Evolutionary conservation across 2,113 vertebrate genomes (phyloP), one percentile per base, ranked within the genome.

Genomic region (Petaurus breviceps): DNA sequence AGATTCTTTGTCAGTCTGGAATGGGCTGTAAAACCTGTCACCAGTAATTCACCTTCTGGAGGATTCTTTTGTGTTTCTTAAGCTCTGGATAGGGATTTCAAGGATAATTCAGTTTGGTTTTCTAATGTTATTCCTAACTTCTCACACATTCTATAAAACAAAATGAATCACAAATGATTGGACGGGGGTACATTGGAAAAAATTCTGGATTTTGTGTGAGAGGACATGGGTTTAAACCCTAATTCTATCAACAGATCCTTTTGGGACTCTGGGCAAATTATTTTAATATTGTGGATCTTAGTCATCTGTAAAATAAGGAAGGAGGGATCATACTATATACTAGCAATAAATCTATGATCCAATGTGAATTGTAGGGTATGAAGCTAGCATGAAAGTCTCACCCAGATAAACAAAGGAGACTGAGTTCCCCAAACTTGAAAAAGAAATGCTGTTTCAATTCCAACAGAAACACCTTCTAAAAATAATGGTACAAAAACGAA

Each of bases 391-490:
- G 24, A n/a, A n/a, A 94, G 28, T 22, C 91, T 91, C 54, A 46
- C 91, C 50, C n/a, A 89, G 9, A 51, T 16, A 54, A 51, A 89
- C 57, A 92, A 95, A 77, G 90, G 47, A 24, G 43, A 5, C 9
- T 92, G 16, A 31, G 95, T 93, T 93, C 68, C 95, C 3, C 0
- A 52, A 93, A 94, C 8, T 89, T 23, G 26, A 31, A 47, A 89
- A 94, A 96, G 46, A 37, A 94, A 90, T 16, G n/a, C 6, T 43
- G 84, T 90, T 26, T 11, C 3, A 14, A 94, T 90, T 95, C 94
- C 96, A 90, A 94, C 12, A 52, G n/a, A n/a, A 93, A 53, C 50
- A 94, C 23, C 49, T 96, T 68, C 50, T 89, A 50, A 92, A 96
- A 95, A 96, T 77, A 94, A 89, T 91, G 54, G 46, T 16, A 43